These are phyloP conservation scores for Cyanoramphus novaezelandiae DNA, from an alignment of 2,113 vertebrate genomes.

Conservation along the genomic window DNA sequence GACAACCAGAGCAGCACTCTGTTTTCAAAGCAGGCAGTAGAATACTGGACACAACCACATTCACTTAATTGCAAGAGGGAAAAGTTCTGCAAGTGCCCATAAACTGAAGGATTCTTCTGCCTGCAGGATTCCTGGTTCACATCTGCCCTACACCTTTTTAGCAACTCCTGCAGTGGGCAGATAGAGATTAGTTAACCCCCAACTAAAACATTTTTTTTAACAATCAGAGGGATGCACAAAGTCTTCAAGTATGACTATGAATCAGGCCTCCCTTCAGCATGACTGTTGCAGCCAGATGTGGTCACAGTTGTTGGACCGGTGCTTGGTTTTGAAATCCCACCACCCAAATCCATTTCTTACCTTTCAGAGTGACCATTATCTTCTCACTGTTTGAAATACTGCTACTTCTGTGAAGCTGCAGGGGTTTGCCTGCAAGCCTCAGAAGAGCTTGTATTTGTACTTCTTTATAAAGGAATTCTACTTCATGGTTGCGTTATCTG, in stretches of 20 bases:
- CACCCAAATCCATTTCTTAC: slow-evolving; percentile 2
- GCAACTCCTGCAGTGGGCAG: neutral
- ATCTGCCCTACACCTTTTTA: neutral
- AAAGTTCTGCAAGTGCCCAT: neutral
- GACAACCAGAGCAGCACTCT: neutral
- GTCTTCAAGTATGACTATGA: neutral
- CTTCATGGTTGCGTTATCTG: neutral
- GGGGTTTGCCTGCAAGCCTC: slow-evolving; percentile 31
- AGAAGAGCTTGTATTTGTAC: slow-evolving; percentile 18
- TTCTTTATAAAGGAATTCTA: slow-evolving; percentile 30
- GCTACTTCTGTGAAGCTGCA: slow-evolving; percentile 13
- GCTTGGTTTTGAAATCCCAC: neutral
- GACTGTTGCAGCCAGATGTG: neutral
- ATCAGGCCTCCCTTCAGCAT: neutral
- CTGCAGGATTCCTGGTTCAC: neutral
- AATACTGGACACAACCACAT: neutral
- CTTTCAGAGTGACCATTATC: slow-evolving; percentile 29
- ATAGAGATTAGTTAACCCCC: neutral
- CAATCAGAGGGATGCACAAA: neutral
- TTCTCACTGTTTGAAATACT: slow-evolving; percentile 31
- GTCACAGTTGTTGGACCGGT: neutral
- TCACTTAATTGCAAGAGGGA: neutral
- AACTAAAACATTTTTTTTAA: neutral
- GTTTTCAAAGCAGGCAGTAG: neutral
- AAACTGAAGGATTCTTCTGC: neutral